Conservation (phyloP, 2,888 invertebrate species). For the Colletes collaris region DNA sequence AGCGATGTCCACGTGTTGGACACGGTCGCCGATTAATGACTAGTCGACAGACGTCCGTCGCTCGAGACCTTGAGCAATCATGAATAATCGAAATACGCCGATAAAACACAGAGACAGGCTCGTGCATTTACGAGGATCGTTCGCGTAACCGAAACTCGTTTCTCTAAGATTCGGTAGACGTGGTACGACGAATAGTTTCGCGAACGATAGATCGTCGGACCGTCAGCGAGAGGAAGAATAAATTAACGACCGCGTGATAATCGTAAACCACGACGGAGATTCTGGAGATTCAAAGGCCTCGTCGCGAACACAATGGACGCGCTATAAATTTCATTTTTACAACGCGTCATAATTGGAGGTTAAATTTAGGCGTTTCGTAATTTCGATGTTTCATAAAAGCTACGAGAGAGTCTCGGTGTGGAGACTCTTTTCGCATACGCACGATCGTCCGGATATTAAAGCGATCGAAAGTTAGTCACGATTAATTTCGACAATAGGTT, state of each 20-base stretch:
- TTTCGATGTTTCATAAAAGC: conserved; percentile 17
- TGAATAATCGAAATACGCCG: conserved; percentile 67
- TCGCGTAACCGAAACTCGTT: conserved; percentile 55
- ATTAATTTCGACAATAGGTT: too few relatives aligned
- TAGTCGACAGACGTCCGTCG: conserved; percentile 19
- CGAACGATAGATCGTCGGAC: conserved; percentile 38
- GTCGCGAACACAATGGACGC: conserved; percentile 35
- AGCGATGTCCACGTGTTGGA: conserved; percentile 48
- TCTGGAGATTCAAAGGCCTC: conserved; percentile 29
- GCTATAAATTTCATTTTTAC: conserved; percentile 51
- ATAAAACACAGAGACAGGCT: conserved; percentile 48
- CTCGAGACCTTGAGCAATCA: conserved; percentile 57
- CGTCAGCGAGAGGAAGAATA: conserved; percentile 29
- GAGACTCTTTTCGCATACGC: too few relatives aligned
- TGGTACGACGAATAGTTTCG: conserved; percentile 13
- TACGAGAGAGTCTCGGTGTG: not conserved
- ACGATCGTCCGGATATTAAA: too few relatives aligned
- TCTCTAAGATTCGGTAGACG: conserved; percentile 46
- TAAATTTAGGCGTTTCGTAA: conserved; percentile 33
- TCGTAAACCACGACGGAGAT: conserved; percentile 43
- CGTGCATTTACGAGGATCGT: conserved; percentile 49
- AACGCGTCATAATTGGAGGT: conserved; percentile 35
- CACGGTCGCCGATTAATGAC: conserved; percentile 55
- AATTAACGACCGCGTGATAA: conserved; percentile 45
- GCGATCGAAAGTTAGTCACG: too few relatives aligned